A percentile compares a stretch with the other conserved stretches of the same genome.
These are phyloP conservation scores for Alviniconcha strummeri DNA, from an alignment of 2,888 invertebrate genomes.

Conservation along the genomic window DNA sequence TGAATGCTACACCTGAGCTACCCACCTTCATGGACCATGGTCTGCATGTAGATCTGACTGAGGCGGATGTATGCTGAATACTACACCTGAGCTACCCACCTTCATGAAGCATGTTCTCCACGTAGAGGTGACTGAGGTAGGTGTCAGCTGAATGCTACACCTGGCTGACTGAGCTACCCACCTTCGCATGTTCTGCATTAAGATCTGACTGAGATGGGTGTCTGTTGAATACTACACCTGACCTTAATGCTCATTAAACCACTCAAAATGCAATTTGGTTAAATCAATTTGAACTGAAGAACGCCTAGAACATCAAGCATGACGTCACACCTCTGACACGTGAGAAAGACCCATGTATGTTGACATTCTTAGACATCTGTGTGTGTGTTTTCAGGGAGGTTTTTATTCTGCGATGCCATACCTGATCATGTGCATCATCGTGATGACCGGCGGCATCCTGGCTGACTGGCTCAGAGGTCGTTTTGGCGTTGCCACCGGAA, in stretches of 20 bases:
- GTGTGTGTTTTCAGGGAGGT: conserved; percentile 80
- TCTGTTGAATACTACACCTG: no score
- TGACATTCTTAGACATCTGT: no score
- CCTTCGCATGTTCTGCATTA: conserved; percentile 71
- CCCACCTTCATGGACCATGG: conserved; percentile 74
- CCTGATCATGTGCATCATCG: conserved; percentile 87
- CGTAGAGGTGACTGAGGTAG: conserved; percentile 66
- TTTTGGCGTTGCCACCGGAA: conserved; percentile 62
- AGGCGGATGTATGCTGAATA: no score
- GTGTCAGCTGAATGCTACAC: no score
- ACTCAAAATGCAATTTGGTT: no score
- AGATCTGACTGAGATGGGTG: conserved; percentile 64
- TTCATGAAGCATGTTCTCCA: conserved; percentile 72
- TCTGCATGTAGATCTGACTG: conserved; percentile 64
- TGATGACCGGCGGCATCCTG: conserved; percentile 87
- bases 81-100: conserved; percentile 73
- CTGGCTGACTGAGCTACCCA: conserved; percentile 74
- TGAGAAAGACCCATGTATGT: no score
- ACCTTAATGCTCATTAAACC: no score
- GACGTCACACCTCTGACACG: no score
- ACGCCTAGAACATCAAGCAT: no score
- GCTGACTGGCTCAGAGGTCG: conserved; percentile 84
- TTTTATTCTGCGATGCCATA: conserved; percentile 91
- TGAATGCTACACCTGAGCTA: no score
- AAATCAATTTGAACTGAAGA: no score